A percentile compares a stretch with the other conserved stretches of the same genome.
phyloP scores from a whole-genome alignment of 2,888 invertebrate genomes.

The Trichacis sp. region DNA sequence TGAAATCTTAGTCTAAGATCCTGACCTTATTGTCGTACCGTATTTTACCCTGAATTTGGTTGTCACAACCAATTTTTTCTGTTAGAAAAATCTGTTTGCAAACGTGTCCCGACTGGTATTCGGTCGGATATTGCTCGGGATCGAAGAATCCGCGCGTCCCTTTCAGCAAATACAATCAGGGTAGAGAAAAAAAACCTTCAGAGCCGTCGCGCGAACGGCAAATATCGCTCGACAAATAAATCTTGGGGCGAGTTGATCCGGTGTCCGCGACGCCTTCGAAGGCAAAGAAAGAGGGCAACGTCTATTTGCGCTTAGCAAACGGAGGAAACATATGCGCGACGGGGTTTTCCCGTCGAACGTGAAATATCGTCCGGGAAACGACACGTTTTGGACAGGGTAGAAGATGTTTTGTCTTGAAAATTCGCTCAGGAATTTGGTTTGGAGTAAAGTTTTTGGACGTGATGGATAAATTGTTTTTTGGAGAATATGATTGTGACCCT shows the following conservation, averaged over 20 bases:
- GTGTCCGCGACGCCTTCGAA: slow-evolving; percentile 3
- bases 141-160: slow-evolving; percentile 31
- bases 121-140: slow-evolving; percentile 14
- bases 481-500: too few species aligned
- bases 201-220: slow-evolving; percentile 26
- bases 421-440: too few species aligned
- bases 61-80: too few species aligned
- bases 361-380: slow-evolving; percentile 26
- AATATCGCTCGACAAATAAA: slow-evolving; percentile 39
- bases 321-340: slow-evolving; percentile 3
- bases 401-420: too few species aligned
- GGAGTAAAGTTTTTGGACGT: too few species aligned
- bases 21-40: too few species aligned
- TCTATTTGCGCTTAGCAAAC: slow-evolving; percentile 18
- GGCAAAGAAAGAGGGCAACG: slow-evolving; percentile 5
- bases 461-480: too few species aligned
- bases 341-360: slow-evolving; percentile 26
- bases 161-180: slow-evolving; percentile 32
- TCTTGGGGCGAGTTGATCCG: slow-evolving; percentile 14
- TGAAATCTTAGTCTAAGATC: too few species aligned
- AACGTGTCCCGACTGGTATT: slow-evolving; percentile 26
- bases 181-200: slow-evolving; percentile 27
- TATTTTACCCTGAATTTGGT: too few species aligned
- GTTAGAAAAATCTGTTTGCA: slow-evolving; percentile 11
- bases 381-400: too few species aligned